phyloP scores from a whole-genome alignment of 2,797 vertebrate genomes.

The Gymnoscopelus braueri region DNA sequence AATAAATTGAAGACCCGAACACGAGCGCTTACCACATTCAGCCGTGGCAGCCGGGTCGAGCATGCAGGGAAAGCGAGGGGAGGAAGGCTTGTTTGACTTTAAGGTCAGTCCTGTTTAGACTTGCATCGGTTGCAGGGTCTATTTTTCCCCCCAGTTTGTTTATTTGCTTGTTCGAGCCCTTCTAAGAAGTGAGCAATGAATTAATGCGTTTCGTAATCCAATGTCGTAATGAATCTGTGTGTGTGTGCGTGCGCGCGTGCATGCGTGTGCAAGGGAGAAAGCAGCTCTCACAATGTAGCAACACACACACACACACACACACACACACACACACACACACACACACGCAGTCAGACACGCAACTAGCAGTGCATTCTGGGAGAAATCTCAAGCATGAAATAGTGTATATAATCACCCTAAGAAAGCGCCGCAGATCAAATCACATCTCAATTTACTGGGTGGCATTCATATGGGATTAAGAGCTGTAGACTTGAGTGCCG shows the following conservation, averaged over 20 bases:
- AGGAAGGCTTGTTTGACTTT: conserved; percentile 66
- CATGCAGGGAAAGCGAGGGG: neutral
- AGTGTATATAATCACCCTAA: too few relatives aligned
- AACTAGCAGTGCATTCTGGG: conserved; percentile 30
- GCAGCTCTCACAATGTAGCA: conserved; percentile 13
- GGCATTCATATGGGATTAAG: conserved; percentile 22
- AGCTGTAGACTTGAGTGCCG: neutral
- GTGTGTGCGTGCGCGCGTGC: conserved; percentile 40
- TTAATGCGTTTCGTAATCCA: conserved; percentile 66
- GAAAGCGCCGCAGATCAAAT: neutral
- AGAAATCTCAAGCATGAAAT: neutral
- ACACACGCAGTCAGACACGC: conserved; percentile 18
- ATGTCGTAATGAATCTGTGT: conserved; percentile 63
- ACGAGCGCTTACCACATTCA: conserved; percentile 47
- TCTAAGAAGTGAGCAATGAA: conserved; percentile 52
- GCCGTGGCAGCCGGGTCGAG: conserved; percentile 18
- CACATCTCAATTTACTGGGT: conserved; percentile 15
- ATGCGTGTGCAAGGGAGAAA: conserved; percentile 31
- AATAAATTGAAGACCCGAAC: conserved; percentile 72
- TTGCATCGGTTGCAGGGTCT: conserved; percentile 43
- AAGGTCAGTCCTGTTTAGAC: conserved; percentile 74
- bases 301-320: conserved; percentile 24
- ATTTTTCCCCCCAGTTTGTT: conserved; percentile 34
- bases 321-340: conserved; percentile 23
- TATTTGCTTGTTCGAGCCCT: conserved; percentile 61